A percentile compares a stretch with the other conserved stretches of the same genome.
Conservation (phyloP, 2,797 vertebrate species). For the Rhodeus uyekii region DNA sequence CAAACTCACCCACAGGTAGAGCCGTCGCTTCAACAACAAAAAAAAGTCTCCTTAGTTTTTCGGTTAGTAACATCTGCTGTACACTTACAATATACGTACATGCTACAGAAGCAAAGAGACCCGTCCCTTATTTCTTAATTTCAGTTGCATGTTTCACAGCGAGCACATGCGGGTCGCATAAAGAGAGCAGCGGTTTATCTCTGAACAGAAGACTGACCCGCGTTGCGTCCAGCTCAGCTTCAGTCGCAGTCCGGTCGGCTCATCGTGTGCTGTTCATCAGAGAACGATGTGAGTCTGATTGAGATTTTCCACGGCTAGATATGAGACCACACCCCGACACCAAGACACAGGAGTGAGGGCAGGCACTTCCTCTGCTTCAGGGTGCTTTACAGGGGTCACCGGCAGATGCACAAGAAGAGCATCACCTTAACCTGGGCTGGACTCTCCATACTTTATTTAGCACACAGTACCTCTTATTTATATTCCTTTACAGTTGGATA, state of each 20-base stretch:
- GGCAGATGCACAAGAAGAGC: not conserved
- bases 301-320: no score
- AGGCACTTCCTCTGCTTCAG: slow-evolving; percentile 20
- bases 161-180: not conserved
- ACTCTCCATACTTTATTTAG: no score
- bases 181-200: not conserved
- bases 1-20: not conserved
- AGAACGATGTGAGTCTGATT: not conserved
- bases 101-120: not conserved
- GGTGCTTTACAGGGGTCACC: not conserved
- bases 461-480: not conserved
- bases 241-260: no score
- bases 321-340: slow-evolving; percentile 34
- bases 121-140: not conserved
- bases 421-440: not conserved
- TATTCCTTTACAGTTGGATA: not conserved
- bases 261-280: not conserved
- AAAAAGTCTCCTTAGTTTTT: not conserved
- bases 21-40: not conserved
- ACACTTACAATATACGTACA: not conserved
- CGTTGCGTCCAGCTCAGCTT: no score
- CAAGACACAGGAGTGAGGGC: no score
- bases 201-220: not conserved
- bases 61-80: not conserved
- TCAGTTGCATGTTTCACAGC: not conserved